Base-by-base conservation (phyloP, 2,113 vertebrate genomes). In the Elanus axillaris region DNA sequence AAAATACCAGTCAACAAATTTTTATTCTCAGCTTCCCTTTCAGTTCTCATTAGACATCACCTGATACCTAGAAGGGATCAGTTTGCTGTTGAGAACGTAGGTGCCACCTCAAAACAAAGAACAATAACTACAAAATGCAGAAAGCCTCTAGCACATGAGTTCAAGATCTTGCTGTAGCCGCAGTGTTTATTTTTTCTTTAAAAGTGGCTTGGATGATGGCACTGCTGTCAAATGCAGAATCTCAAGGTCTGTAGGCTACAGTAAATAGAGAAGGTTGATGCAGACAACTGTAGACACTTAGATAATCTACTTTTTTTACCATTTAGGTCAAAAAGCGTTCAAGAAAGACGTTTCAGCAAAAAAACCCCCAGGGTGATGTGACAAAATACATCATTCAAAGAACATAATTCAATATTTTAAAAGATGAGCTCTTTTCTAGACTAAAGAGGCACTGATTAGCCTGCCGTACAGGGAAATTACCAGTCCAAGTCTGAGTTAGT, bases 351-450 rank as follows among this genome's bases (percentile, higher is more conserved):
- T 76, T 95, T 87, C 36, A 90, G 52, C 1, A 23, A 69, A 84
- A 73, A 64, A 62, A 3, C 1, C 0, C 1, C 5, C 38, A 60
- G 9, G 2, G 3, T 38, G 50, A 68, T 71, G 52, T 2, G 16
- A 67, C 26, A 53, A 83, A 90, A 45, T 8, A 47, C 19, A 27
- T 86, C 22, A 26, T 80, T 83, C 55, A 62, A 64, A 79, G 55
- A 88, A 55, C 8, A 26, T 58, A 79, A 87, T 8, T 48, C n/a
- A 81, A 0, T 60, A 36, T 90, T 95, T 73, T 60, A 90, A 80
- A 90, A 79, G 50, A 55, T 66, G 22, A 82, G 13, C 3, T 72
- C 11, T 32, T 81, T 76, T 85, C 73, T 53, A 78, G 56, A 48
- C 43, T 53, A 22, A 62, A 87, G 74, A 78, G 55, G 11, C 36